Percentiles rank a stretch among this genome's conserved stretches.
Conservation (phyloP, 2,888 invertebrate species). For the Drosophila subquinaria region DNA sequence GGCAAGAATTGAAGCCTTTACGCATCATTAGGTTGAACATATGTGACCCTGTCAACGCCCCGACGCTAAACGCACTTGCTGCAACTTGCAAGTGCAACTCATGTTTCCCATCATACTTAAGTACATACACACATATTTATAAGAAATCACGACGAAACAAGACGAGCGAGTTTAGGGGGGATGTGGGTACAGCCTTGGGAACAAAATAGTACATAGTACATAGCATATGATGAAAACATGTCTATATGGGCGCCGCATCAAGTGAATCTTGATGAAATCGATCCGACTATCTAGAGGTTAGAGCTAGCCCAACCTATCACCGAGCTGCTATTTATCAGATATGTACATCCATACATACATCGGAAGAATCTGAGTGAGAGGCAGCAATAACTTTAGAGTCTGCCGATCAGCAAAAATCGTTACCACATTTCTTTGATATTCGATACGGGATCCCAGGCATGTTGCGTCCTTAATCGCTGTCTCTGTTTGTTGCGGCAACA, state of each 20-base stretch:
- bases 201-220: background rate
- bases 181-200: background rate
- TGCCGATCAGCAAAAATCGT: slow-evolving; percentile 48
- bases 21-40: slow-evolving; percentile 43
- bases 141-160: slow-evolving; percentile 6
- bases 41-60: slow-evolving; percentile 28
- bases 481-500: slow-evolving; percentile 8
- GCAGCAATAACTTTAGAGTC: slow-evolving; percentile 11
- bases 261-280: slow-evolving; percentile 39
- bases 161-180: slow-evolving; percentile 28
- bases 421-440: slow-evolving; percentile 60
- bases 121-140: slow-evolving; percentile 7
- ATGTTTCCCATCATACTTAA: slow-evolving; percentile 47
- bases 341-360: background rate
- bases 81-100: slow-evolving; percentile 35
- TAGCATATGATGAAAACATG: slow-evolving; percentile 1
- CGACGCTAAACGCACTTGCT: slow-evolving; percentile 23
- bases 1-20: slow-evolving; percentile 32
- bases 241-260: slow-evolving; percentile 8
- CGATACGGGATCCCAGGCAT: slow-evolving; percentile 42
- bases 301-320: slow-evolving; percentile 21
- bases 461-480: slow-evolving; percentile 45
- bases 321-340: slow-evolving; percentile 7
- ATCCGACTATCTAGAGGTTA: slow-evolving; percentile 48
- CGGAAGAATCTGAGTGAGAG: background rate